phyloP scores from a whole-genome alignment of 2,113 vertebrate species.

The Callipepla californica region DNA sequence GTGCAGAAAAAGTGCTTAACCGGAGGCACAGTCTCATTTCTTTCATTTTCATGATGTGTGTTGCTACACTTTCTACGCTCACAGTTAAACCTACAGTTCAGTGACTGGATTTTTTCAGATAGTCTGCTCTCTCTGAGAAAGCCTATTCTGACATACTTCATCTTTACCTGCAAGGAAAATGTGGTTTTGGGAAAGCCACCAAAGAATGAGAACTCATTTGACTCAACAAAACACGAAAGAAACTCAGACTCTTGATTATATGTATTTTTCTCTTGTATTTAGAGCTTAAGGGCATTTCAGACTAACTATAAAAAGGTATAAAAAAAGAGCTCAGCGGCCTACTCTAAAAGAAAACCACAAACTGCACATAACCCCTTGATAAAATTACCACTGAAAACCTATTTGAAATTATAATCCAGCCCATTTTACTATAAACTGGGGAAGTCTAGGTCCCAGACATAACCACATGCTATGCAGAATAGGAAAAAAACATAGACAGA shows the following conservation, averaged over 20 bases:
- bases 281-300: slow-evolving; percentile 20
- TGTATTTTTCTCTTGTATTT: not conserved
- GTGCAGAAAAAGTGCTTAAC: not conserved
- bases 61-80: not conserved
- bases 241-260: not conserved
- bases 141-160: not conserved
- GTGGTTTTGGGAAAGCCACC: not conserved
- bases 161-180: not conserved
- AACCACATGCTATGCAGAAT: not conserved
- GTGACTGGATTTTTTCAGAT: not conserved
- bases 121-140: not conserved
- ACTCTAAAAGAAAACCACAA: slow-evolving; percentile 4
- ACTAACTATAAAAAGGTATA: not conserved
- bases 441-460: not conserved
- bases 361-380: not conserved
- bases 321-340: not conserved
- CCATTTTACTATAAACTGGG: not conserved
- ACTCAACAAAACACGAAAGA: not conserved
- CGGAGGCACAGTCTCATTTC: not conserved
- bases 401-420: not conserved
- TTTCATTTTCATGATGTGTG: not conserved
- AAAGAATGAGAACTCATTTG: slow-evolving; percentile 1
- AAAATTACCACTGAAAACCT: not conserved
- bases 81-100: not conserved
- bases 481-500: not conserved